These are phyloP conservation scores for Bufo bufo DNA, from an alignment of 2,113 vertebrate species.

Conservation along the genomic window DNA sequence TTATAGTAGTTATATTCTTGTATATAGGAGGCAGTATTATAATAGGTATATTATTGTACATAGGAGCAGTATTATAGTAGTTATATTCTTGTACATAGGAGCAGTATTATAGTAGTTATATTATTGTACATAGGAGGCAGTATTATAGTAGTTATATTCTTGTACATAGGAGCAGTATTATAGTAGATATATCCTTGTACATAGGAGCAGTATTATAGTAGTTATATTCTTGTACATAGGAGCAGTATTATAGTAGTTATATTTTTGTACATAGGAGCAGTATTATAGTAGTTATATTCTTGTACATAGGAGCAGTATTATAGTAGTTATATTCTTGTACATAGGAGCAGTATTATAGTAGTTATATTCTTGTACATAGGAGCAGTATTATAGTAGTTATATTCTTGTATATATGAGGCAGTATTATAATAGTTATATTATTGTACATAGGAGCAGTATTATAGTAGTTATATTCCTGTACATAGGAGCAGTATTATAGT, in stretches of 20 bases:
- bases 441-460: too few species aligned
- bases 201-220: too few species aligned
- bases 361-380: not conserved
- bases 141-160: too few species aligned
- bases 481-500: not conserved
- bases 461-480: too few species aligned
- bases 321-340: not conserved
- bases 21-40: not conserved
- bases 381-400: too few species aligned
- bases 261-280: not conserved
- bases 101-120: conserved; percentile 2
- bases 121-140: not conserved
- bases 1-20: not conserved
- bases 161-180: too few species aligned
- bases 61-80: not conserved
- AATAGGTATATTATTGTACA: not conserved
- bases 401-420: too few species aligned
- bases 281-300: not conserved
- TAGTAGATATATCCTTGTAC: too few species aligned
- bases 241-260: too few species aligned
- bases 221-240: not conserved
- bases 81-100: not conserved
- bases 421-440: too few species aligned
- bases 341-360: conserved; percentile 1
- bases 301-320: not conserved